Evolutionary conservation across 53 echinoderm and acorn worm genomes (phyloP), one percentile per base, ranked within the genome.

Genomic region (Stichopus horrens): DNA sequence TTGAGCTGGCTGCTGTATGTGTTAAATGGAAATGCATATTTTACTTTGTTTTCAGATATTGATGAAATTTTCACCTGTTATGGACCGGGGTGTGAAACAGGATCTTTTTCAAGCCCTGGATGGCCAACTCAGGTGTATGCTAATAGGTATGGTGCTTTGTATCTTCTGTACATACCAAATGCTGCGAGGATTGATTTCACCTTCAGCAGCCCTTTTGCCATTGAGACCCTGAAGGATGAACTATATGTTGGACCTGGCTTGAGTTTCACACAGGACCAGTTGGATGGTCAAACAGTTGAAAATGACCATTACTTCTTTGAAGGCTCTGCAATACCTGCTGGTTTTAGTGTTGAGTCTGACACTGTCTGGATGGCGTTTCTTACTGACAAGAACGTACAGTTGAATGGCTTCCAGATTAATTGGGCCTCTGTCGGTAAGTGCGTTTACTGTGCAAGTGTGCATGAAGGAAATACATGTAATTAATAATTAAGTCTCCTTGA

Each of bases 141-240:
- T 53, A 88, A 66, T 73, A 82, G 95, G 14, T 91, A 92, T 76
- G 83, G 88, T 18, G 95, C 89, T 51, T 86, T 93, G 0, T 96
- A 96, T 83, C 94, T 96, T 5, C 77, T 96, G 4, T 96, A 95
- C 83, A 81, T 95, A 21, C 96, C 96, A 23, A 91, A 90, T 21
- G 96, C 93, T 7, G 60, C 65, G 56, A 89, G 95, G 79, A 91
- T 96, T 67, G 89, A 88, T 4, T 91, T 96, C 86, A 88, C 92
- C 55, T 96, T 96, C 89, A 88, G 75, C 71, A 7, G 19, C 5
- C 85, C 76, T 7, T 96, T 96, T 78, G 83, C 51, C 56, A 91
- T 96, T 79, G 96, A 96, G 75, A 74, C 83, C 11, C 79, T 92
- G 81, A 96, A 96, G 73, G 96, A 96, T 86, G 96, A 96, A 86